phyloP scores from a whole-genome alignment of 2,888 invertebrate species.

The Sycophila texana region DNA sequence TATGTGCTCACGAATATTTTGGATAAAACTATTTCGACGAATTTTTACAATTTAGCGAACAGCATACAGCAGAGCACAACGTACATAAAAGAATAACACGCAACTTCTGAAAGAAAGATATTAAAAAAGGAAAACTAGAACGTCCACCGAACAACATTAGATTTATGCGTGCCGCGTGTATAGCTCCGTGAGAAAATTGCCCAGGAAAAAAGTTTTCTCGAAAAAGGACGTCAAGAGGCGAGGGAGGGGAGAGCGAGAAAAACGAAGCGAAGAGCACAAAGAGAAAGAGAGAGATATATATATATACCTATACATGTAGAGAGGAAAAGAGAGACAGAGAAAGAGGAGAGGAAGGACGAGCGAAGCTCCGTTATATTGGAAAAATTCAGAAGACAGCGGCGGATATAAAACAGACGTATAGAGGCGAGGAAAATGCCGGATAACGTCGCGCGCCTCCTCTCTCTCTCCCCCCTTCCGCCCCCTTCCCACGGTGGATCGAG shows the following conservation, averaged over 20 bases:
- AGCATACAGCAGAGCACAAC: no score
- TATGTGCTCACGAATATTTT: no score
- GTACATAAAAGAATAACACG: no score
- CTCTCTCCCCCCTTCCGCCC: background rate
- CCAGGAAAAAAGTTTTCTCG: constrained; percentile 50
- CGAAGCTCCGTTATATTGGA: constrained; percentile 51
- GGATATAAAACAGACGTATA: constrained; percentile 55
- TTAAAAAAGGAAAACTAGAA: background rate
- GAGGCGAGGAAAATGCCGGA: constrained; percentile 50
- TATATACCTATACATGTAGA: constrained; percentile 46
- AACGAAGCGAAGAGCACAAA: constrained; percentile 5
- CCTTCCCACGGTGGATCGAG: background rate
- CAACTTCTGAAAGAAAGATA: no score
- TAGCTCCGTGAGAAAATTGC: constrained; percentile 30
- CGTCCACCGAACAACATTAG: constrained; percentile 14
- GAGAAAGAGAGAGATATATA: constrained; percentile 38
- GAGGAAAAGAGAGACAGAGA: constrained; percentile 14
- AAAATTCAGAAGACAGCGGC: constrained; percentile 55
- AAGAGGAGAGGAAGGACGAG: constrained; percentile 1
- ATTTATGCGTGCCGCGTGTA: constrained; percentile 27
- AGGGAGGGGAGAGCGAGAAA: background rate
- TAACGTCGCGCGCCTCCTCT: constrained; percentile 52
- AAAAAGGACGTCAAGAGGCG: constrained; percentile 32
- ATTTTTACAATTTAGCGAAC: no score
- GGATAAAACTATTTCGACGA: no score